Percentiles rank a stretch among this genome's conserved stretches.
Conservation (phyloP, 2,797 vertebrate genomes). For the Hemitrygon akajei region DNA sequence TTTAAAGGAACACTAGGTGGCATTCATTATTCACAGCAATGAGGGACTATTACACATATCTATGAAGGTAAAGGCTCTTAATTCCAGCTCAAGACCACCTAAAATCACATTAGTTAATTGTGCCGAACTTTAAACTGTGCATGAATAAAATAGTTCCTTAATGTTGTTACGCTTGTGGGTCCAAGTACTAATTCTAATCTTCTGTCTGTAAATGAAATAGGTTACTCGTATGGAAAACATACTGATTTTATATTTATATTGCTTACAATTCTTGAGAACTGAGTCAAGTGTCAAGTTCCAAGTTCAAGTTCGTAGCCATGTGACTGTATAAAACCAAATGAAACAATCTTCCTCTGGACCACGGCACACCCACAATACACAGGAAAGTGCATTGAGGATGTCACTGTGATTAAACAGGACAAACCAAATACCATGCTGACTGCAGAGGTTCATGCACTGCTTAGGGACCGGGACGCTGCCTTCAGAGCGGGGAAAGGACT, state of each 20-base stretch:
- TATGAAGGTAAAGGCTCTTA: neutral
- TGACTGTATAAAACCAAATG: no score
- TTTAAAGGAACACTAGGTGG: constrained; percentile 11
- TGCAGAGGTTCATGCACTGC: no score
- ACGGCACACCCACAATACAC: no score
- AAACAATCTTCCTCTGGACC: no score
- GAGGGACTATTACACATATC: neutral
- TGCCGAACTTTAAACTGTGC: neutral
- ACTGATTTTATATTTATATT: neutral
- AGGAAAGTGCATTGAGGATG: no score
- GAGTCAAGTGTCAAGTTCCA: no score
- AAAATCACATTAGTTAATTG: neutral
- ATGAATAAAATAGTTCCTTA: neutral
- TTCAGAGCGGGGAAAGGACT: no score
- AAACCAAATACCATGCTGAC: no score
- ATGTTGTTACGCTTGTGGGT: neutral
- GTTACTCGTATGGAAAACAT: neutral
- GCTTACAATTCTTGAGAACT: neutral
- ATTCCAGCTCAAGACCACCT: neutral
- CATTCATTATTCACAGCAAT: neutral
- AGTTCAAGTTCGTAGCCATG: no score
- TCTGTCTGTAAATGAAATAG: neutral
- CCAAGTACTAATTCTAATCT: neutral
- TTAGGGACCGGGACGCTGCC: no score
- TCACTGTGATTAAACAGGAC: no score